Base-by-base conservation (phyloP, 2,797 vertebrate genomes). In the Spinibarbus caldwelli region DNA sequence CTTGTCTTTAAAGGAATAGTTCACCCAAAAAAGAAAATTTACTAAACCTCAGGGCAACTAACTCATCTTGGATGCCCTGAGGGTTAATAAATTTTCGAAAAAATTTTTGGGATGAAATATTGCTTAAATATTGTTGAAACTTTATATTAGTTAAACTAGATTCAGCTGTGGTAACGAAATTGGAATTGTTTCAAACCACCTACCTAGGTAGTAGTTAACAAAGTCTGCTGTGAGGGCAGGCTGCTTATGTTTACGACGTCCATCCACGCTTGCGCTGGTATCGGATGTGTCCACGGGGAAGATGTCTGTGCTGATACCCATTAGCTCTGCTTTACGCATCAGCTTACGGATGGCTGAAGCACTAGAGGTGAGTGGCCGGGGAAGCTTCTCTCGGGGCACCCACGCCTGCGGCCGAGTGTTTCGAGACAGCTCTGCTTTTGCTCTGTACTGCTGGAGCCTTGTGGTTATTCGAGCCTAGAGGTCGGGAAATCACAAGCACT, bases 281-380 rank as follows among this genome's bases (percentile, higher is more conserved):
- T 99, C 98, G 0, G 97, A 97, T 31, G 97, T 99, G 90, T 99
- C 98, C 88, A 99, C 98, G 0, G 98, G 98, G 87, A 99, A 99
- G 84, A 99, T 99, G 90, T 99, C 98, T 0, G 98, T 99, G 90
- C 97, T 99, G 90, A 99, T 99, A 31, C 98, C 98, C 98, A 99
- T 99, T 19, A 99, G 90, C 57, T 99, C 98, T 0, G 98, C 98
- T 90, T 99, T 99, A 75, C 97, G 96, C 97, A 99, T 98, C 57
- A 99, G 95, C 86, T 99, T 99, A 19, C 98, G 96, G 87, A 99
- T 98, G 87, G 98, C 98, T 0, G 98, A 99, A 73, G 98, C 98
- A 47, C 98, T 99, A 87, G 98, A 99, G 68, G 98, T 99, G 6
- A 99, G 95, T 0, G 98, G 97, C 8, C 98, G 95, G 0, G 98